Evolutionary conservation across 2,797 vertebrate species (phyloP).

Genomic region (Sandelia bainsii): DNA sequence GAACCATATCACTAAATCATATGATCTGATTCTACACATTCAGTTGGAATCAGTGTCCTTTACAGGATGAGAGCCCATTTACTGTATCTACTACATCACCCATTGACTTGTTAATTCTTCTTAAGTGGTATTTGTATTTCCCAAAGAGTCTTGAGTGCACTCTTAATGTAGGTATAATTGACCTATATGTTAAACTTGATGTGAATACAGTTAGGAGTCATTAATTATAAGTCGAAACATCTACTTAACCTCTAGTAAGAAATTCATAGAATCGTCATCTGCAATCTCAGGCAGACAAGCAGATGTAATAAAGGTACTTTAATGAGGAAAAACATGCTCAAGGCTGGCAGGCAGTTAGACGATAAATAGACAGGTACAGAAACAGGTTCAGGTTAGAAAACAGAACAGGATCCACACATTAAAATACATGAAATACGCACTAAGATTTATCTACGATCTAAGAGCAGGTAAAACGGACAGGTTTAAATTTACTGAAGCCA

Average conservation of each 20-base stretch:
- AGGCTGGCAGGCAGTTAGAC: background rate
- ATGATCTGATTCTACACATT: background rate
- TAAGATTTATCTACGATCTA: too few species aligned
- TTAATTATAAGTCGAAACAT: background rate
- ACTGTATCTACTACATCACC: background rate
- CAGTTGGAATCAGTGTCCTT: background rate
- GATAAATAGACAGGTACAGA: background rate
- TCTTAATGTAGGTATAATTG: background rate
- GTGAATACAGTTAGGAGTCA: background rate
- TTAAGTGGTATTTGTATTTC: conserved; percentile 9
- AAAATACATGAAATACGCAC: too few species aligned
- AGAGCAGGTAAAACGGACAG: too few species aligned
- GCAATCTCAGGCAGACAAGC: background rate
- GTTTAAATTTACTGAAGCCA: background rate
- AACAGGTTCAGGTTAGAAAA: too few species aligned
- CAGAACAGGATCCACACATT: too few species aligned
- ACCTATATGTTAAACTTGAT: conserved; percentile 11
- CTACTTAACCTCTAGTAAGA: background rate
- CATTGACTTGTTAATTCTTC: background rate
- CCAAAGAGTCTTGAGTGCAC: background rate
- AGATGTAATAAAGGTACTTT: background rate
- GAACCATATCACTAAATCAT: background rate
- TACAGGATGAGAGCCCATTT: background rate
- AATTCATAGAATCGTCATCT: background rate
- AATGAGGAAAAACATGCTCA: background rate